Evolutionary conservation across 37 sponge, comb jelly and placozoan genomes (phyloP), one percentile per base, ranked within the genome.

Genomic region (Chondrilla cf. caribensis): DNA sequence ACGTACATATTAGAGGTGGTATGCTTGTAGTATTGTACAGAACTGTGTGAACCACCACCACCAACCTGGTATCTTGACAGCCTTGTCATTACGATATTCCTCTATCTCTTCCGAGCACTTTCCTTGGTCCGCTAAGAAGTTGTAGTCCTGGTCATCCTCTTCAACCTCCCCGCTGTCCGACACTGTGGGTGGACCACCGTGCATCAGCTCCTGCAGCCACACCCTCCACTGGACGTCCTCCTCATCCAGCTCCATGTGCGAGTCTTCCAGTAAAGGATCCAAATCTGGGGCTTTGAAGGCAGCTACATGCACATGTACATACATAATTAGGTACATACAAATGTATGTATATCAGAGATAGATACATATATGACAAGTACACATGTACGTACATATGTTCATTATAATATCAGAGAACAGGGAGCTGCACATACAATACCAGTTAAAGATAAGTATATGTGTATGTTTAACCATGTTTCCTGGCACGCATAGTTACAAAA

Each of bases 51-150:
- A n/a, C n/a, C n/a, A n/a, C n/a, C n/a, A n/a, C n/a, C n/a, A 67
- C 32, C 68, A 28, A 40, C 95, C 85, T 37, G 95, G 81, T 39
- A 95, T 90, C 39, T 58, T 81, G 60, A 95, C 95, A 38, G 93
- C 93, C 37, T 82, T 83, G 70, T 95, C 95, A 60, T 86, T 89
- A 11, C 95, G 80, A 25, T 88, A 92, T 58, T 95, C 95, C 62
- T 95, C 95, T 54, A 73, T 83, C 71, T 92, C 95, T 21, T 89
- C 90, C 18, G 58, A 2, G 18, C 83, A 84, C 29, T 73, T 36
- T n/a, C 82, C 58, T 17, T 44, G 79, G 36, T 90, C 95, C 9
- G 88, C 80, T 0, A 77, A 85, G 40, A 85, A 88, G 72, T 89
- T 95, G 65, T 95, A 95, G 29, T 95, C 95, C 22, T 58, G 70